Evolutionary conservation across 2,113 vertebrate genomes (phyloP).

Genomic region (Semnornis frantzii): DNA sequence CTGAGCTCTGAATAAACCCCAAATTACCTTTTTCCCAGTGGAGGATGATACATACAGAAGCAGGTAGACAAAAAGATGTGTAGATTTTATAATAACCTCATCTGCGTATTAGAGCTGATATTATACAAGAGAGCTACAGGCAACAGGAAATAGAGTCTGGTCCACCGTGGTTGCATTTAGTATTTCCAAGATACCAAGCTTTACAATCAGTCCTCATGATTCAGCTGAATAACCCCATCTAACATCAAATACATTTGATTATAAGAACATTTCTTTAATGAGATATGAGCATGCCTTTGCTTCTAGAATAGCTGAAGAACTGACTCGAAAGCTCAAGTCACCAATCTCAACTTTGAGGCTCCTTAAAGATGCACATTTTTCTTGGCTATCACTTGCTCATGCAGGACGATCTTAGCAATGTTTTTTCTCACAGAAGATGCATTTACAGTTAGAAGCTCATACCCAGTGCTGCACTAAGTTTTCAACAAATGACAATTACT

Average conservation of each 20-base stretch:
- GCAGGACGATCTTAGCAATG: neutral
- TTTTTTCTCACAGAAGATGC: neutral
- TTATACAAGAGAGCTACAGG: neutral
- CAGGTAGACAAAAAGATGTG: conserved; percentile 18
- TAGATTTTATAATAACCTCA: conserved; percentile 19
- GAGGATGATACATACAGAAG: neutral
- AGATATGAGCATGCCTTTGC: neutral
- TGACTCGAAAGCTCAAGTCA: neutral
- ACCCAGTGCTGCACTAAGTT: neutral
- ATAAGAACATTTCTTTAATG: neutral
- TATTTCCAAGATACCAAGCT: neutral
- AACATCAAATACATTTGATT: neutral
- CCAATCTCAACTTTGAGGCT: neutral
- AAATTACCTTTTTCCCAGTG: conserved; percentile 10
- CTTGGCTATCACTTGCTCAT: neutral
- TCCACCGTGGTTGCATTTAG: neutral
- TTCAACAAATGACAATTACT: neutral
- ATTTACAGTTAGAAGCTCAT: neutral
- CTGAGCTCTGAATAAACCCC: conserved; percentile 46
- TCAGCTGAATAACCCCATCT: neutral
- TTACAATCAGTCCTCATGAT: neutral
- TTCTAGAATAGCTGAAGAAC: neutral
- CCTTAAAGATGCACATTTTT: neutral
- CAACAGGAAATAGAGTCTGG: neutral
- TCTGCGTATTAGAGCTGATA: neutral